phyloP scores from a whole-genome alignment of 2,888 invertebrate species.

The Eurytoma adleriae region DNA sequence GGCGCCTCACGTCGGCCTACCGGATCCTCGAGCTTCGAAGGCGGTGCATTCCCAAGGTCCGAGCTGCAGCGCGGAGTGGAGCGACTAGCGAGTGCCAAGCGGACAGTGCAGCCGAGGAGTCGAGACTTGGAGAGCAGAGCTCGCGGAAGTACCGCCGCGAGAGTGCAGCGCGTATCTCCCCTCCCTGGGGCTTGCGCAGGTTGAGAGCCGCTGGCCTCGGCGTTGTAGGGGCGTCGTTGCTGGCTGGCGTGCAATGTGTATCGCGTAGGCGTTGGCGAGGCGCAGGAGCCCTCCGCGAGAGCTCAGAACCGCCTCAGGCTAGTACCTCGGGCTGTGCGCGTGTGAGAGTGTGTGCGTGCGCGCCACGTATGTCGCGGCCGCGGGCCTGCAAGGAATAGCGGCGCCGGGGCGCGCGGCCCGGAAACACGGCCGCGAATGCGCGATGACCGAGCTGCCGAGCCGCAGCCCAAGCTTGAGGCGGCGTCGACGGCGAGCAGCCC shows the following conservation, averaged over 20 bases:
- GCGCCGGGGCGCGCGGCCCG: not conserved
- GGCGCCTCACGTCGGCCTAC: too few species aligned
- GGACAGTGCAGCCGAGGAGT: not conserved
- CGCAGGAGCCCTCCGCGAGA: slow-evolving; percentile 49
- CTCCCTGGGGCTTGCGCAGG: slow-evolving; percentile 7
- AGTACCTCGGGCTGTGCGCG: slow-evolving; percentile 4
- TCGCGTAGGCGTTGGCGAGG: slow-evolving; percentile 75
- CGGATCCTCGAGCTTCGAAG: too few species aligned
- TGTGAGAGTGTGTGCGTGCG: not conserved
- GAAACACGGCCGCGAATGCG: not conserved
- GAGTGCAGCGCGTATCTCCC: slow-evolving; percentile 6
- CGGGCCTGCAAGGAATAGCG: not conserved
- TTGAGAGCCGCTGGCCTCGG: slow-evolving; percentile 65
- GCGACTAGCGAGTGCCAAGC: not conserved
- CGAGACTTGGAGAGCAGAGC: not conserved
- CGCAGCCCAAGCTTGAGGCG: not conserved
- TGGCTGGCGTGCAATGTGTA: slow-evolving; percentile 71
- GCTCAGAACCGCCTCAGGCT: slow-evolving; percentile 56
- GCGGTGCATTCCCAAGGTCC: too few species aligned
- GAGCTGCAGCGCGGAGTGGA: too few species aligned
- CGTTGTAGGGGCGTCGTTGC: slow-evolving; percentile 69
- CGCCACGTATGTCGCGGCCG: not conserved
- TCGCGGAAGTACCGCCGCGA: not conserved
- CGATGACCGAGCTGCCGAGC: slow-evolving; percentile 14
- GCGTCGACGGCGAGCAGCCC: slow-evolving; percentile 18